These are phyloP conservation scores for Margaritifera margaritifera DNA, from an alignment of 2,888 invertebrate species.

Conservation along the genomic window DNA sequence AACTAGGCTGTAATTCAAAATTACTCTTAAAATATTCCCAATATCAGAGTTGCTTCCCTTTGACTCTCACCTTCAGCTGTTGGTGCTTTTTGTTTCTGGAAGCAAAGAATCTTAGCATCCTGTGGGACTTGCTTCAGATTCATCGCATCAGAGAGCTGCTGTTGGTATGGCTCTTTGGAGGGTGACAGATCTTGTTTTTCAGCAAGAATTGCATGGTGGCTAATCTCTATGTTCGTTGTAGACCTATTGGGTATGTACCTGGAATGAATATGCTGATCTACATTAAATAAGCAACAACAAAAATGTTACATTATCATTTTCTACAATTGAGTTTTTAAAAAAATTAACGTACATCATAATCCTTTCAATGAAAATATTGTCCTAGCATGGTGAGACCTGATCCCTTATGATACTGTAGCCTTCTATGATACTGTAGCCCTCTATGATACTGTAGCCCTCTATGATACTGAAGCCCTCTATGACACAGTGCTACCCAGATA, in stretches of 20 bases:
- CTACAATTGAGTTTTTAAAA: too few species aligned
- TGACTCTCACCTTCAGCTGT: slow-evolving; percentile 80
- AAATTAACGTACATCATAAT: too few species aligned
- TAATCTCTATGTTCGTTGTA: slow-evolving; percentile 90
- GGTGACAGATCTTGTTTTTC: slow-evolving; percentile 34
- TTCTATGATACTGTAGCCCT: too few species aligned
- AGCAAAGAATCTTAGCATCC: slow-evolving; percentile 85
- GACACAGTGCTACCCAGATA: too few species aligned
- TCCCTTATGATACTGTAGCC: too few species aligned
- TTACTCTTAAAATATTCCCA: too few species aligned
- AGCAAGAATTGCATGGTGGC: slow-evolving; percentile 78
- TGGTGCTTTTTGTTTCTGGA: slow-evolving; percentile 90
- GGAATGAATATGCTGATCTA: slow-evolving; percentile 10
- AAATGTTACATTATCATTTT: too few species aligned
- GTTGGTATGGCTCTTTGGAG: slow-evolving; percentile 46
- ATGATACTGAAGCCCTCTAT: too few species aligned
- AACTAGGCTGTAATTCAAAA: too few species aligned
- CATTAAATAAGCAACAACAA: slow-evolving; percentile 17
- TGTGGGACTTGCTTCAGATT: slow-evolving; percentile 44
- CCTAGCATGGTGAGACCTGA: too few species aligned
- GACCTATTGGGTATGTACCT: slow-evolving; percentile 93
- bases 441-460: too few species aligned
- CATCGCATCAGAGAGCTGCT: slow-evolving; percentile 57
- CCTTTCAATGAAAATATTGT: too few species aligned
- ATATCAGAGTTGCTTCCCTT: background rate